phyloP scores from a whole-genome alignment of 2,797 vertebrate genomes.

The Bovichtus diacanthus region DNA sequence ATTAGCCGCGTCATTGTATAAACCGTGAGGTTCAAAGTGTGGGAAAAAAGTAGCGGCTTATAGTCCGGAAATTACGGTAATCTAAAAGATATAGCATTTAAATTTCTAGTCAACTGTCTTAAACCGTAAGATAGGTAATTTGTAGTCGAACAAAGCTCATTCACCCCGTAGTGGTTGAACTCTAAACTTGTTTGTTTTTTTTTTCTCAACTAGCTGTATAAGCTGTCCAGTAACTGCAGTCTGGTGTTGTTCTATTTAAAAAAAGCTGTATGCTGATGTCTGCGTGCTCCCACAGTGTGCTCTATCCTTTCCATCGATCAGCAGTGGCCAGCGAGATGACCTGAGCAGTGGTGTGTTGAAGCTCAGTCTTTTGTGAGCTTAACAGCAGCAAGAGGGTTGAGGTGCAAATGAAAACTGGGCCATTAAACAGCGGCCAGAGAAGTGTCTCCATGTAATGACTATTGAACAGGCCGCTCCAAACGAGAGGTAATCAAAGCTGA shows the following conservation, averaged over 20 bases:
- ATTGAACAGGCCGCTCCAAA: constrained; percentile 79
- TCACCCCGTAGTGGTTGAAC: neutral
- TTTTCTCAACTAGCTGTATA: neutral
- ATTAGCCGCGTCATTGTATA: too few species aligned
- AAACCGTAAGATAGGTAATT: too few species aligned
- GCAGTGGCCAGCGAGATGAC: constrained; percentile 19
- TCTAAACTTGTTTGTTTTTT: neutral
- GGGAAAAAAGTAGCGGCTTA: too few species aligned
- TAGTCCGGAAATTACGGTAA: too few species aligned
- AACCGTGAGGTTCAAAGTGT: too few species aligned
- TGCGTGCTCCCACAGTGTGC: neutral
- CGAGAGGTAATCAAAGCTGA: constrained; percentile 82
- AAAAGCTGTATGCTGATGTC: neutral
- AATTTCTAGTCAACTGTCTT: too few species aligned
- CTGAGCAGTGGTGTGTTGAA: constrained; percentile 6
- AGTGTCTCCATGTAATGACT: constrained; percentile 82
- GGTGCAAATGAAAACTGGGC: constrained; percentile 60
- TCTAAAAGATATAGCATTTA: too few species aligned
- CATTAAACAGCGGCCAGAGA: constrained; percentile 68
- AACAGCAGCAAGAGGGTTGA: constrained; percentile 48
- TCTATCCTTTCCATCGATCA: constrained; percentile 30
- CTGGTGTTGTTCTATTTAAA: constrained; percentile 20
- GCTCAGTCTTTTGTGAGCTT: constrained; percentile 55
- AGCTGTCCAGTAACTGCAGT: constrained; percentile 14
- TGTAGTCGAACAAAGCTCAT: too few species aligned